Evolutionary conservation across 2,113 vertebrate genomes (phyloP), one percentile per base, ranked within the genome.

Genomic region (Camarhynchus parvulus): DNA sequence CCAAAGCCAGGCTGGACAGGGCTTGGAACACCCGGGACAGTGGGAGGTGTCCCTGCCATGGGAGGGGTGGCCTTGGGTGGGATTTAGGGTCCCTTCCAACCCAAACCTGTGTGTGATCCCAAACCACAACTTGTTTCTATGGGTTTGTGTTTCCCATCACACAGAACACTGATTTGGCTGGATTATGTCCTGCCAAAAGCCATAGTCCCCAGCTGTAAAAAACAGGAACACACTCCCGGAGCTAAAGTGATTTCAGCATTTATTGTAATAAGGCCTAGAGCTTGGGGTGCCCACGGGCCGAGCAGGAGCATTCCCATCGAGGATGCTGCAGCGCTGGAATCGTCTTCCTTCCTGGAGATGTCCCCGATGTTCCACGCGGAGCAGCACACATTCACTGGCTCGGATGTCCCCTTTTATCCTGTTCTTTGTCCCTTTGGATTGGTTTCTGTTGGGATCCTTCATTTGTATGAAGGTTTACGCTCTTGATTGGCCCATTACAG

Each of bases 81-180:
- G 8, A 1, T 42, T 42, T 3, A 2, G 42, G 0, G 1, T 56
- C 14, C 31, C 11, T 69, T 10, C 25, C 14, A 55, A 64, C 30
- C 21, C 35, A 66, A 64, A 49, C 8, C 0, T 0, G 7, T 15
- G 9, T 22, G 42, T 5, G 76, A 66, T 44, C 18, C 4, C 52
- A 37, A n/a, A 4, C 5, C 19, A 70, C 11, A n/a, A 5, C 9
- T 28, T 9, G 8, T 12, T 35, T n/a, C 39, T 4, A 6, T 0
- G 7, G 17, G 0, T 12, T 28, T 0, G 0, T 6, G 8, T 18
- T 18, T 64, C 19, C 9, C 47, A 62, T 27, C 35, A n/a, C 0
- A 14, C 35, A 17, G 19, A 46, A 21, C 37, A 8, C 3, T 3
- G 6, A 12, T 14, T 3, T 37, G 3, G 10, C 11, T 10, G 23